These are phyloP conservation scores for Panthera leo DNA, from an alignment of 2,113 vertebrate genomes.

Conservation along the genomic window DNA sequence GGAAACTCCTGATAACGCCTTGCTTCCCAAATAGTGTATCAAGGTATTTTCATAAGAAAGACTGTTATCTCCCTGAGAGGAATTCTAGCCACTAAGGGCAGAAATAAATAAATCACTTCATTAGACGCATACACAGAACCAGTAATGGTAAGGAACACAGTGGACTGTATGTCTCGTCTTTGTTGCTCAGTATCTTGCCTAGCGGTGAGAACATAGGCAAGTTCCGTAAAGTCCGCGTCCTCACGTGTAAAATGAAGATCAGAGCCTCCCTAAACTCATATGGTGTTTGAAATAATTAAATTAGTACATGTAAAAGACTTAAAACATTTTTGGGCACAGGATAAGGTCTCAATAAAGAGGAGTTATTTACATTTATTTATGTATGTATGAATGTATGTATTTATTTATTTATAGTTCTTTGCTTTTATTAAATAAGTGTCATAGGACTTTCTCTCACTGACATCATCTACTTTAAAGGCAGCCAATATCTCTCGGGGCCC, in stretches of 20 bases:
- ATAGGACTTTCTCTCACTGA: background rate
- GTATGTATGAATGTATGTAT: too few species aligned
- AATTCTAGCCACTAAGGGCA: background rate
- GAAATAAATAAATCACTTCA: background rate
- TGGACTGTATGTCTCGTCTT: background rate
- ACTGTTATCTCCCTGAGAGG: background rate
- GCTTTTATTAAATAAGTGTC: background rate
- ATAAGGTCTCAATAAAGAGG: background rate
- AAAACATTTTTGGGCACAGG: background rate
- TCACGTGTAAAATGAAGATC: background rate
- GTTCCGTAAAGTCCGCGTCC: background rate
- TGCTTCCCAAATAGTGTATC: constrained; percentile 10
- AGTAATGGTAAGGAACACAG: background rate
- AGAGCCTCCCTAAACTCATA: background rate
- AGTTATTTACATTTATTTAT: background rate
- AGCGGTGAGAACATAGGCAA: background rate
- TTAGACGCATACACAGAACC: background rate
- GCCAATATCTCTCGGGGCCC: background rate
- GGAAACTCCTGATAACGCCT: background rate
- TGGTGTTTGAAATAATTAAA: background rate
- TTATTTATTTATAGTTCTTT: background rate
- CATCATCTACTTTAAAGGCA: background rate
- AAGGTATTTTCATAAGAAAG: background rate
- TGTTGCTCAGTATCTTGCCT: background rate
- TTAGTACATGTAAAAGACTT: background rate